These are phyloP conservation scores for Varroa destructor DNA, from an alignment of 1,140 invertebrate species.

Conservation along the genomic window DNA sequence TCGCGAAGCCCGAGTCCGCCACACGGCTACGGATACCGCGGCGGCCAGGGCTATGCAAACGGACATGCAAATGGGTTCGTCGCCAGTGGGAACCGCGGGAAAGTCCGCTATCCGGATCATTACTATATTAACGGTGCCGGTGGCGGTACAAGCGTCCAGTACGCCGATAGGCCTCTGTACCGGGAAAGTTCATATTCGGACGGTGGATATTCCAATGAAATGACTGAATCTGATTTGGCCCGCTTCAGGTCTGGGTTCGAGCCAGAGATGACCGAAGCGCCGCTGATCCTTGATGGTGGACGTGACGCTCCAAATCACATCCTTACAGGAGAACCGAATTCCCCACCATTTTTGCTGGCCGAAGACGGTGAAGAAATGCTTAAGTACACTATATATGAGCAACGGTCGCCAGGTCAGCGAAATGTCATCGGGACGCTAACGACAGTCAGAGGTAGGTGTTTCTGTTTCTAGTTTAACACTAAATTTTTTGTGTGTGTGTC, in stretches of 20 bases:
- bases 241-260: slow-evolving; percentile 9
- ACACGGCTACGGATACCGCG: slow-evolving; percentile 10
- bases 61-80: slow-evolving; percentile 10
- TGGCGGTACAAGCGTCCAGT: too few relatives aligned
- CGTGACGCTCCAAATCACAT: neutral
- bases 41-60: slow-evolving; percentile 19
- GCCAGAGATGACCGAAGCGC: slow-evolving; percentile 15
- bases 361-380: slow-evolving; percentile 20
- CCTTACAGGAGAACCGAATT: neutral
- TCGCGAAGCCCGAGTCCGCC: slow-evolving; percentile 27
- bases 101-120: too few relatives aligned
- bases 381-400: slow-evolving; percentile 24
- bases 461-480: too few relatives aligned
- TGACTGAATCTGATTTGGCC: neutral
- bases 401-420: neutral
- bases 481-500: too few relatives aligned
- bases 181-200: slow-evolving; percentile 1
- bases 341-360: neutral
- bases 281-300: neutral
- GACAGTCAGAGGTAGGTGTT: slow-evolving; percentile 13
- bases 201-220: neutral
- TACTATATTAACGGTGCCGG: too few relatives aligned
- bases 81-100: neutral
- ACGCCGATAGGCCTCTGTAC: too few relatives aligned
- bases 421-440: slow-evolving; percentile 22